Evolutionary conservation across 2,888 invertebrate genomes (phyloP), one percentile per base, ranked within the genome.

Genomic region (Gnatocerus cornutus): DNA sequence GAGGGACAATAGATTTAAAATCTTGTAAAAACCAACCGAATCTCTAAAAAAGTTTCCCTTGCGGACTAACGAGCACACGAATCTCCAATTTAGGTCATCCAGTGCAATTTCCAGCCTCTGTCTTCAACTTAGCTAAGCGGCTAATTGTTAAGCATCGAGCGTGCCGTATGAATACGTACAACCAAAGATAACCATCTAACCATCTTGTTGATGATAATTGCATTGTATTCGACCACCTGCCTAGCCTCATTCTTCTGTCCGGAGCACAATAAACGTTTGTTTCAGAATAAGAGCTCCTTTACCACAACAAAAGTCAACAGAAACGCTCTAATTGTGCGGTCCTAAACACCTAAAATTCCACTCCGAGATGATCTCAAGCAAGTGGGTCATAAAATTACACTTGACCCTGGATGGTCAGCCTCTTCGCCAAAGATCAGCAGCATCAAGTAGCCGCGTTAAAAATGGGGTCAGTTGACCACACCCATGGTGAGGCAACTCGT

Each of bases 181-280:
- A 27, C 37, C 39, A 27, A 46, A 65, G 69, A 69, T 69, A 69
- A 46, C 53, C 61, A 69, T 69, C 69, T 69, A 53, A 45, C 68
- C 68, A 74, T 74, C 71, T 73, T 68, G 68, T 56, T 58, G 71
- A 74, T 74, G 70, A 74, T 75, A 74, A 73, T 74, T 75, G 75
- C 68, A 75, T 75, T 75, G 74, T 75, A 73, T 67, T 69, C 75
- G 71, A 74, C 73, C 75, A 74, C 73, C 74, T 75, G 74, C 68
- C 71, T 72, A 58, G 75, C 74, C 70, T 74, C 70, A 75, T 73
- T 74, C 73, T 73, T 62, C 72, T 72, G 74, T 74, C 73, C 66
- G 14, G 29, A 10, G 55, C 21, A 68, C 66, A 67, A 67, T 67
- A 59, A 67, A 59, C 39, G 69, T 48, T 58, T 64, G 58, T 69